These are phyloP conservation scores for Hylaea fasciaria DNA, from an alignment of 2,888 invertebrate species.

Conservation along the genomic window DNA sequence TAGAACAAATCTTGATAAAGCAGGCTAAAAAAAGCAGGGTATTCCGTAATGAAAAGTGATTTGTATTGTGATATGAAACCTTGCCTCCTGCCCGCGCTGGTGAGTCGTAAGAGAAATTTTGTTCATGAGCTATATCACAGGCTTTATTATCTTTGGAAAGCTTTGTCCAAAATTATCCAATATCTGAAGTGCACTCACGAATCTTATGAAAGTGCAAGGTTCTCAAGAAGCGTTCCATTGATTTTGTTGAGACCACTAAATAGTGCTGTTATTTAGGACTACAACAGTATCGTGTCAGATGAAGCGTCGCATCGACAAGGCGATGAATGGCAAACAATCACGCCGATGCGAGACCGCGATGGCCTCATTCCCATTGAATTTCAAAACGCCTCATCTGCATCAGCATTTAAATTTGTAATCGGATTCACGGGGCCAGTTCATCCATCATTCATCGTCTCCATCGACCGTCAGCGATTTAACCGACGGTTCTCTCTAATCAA, in stretches of 20 bases:
- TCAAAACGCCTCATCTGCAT: constrained; percentile 73
- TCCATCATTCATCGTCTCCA: constrained; percentile 80
- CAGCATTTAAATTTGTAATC: constrained; percentile 77
- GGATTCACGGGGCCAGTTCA: constrained; percentile 69
- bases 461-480: constrained; percentile 50
- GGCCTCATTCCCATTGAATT: constrained; percentile 69
- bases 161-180: no score
- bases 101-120: no score
- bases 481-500: constrained; percentile 75
- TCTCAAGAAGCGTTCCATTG: no score
- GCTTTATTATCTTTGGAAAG: no score
- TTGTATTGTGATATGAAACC: no score
- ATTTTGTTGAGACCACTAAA: neutral
- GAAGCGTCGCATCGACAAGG: constrained; percentile 14
- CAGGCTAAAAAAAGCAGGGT: no score
- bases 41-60: no score
- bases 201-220: no score
- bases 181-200: no score
- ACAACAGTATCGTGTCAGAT: constrained; percentile 4
- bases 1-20: no score
- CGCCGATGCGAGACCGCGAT: constrained; percentile 60
- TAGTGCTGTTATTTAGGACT: neutral
- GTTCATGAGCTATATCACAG: no score
- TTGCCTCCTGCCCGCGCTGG: no score
- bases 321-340: constrained; percentile 34